Percentiles rank a stretch among this genome's conserved stretches.
phyloP scores from a whole-genome alignment of 2,888 invertebrate species.

The Synanthedon vespiformis region DNA sequence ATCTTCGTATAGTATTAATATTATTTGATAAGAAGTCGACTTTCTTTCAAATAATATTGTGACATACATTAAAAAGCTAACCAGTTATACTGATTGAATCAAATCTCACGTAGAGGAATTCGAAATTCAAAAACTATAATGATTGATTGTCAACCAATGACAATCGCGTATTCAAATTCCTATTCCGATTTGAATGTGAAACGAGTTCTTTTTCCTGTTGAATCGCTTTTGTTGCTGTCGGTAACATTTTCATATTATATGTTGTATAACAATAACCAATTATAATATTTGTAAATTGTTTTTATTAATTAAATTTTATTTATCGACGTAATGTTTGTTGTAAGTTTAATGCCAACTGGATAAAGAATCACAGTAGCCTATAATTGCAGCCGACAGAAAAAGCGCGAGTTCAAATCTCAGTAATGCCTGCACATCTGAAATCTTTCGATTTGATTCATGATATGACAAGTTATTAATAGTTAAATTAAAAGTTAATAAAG shows the following conservation, averaged over 20 bases:
- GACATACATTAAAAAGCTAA: slow-evolving; percentile 22
- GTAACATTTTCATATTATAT: slow-evolving; percentile 43
- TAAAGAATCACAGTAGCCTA: no score
- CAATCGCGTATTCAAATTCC: slow-evolving; percentile 64
- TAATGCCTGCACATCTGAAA: no score
- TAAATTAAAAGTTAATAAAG: no score
- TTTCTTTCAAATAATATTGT: slow-evolving; percentile 1
- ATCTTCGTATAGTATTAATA: no score
- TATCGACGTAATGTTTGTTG: no score
- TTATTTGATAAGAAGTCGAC: not conserved
- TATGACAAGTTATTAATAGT: no score
- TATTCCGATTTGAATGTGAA: slow-evolving; percentile 58
- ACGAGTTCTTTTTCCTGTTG: slow-evolving; percentile 59
- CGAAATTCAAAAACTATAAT: slow-evolving; percentile 64
- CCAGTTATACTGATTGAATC: slow-evolving; percentile 44
- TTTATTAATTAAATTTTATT: no score
- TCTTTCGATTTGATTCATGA: no score
- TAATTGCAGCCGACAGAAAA: no score
- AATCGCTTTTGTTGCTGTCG: slow-evolving; percentile 35
- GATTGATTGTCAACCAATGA: slow-evolving; percentile 68
- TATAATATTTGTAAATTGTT: slow-evolving; percentile 13
- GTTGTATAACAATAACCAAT: slow-evolving; percentile 47
- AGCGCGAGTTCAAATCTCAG: no score
- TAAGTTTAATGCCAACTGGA: no score
- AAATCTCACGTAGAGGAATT: slow-evolving; percentile 51